These are phyloP conservation scores for Nesometra sesokonis DNA, from an alignment of 35 echinoderm and acorn worm species.

Conservation along the genomic window DNA sequence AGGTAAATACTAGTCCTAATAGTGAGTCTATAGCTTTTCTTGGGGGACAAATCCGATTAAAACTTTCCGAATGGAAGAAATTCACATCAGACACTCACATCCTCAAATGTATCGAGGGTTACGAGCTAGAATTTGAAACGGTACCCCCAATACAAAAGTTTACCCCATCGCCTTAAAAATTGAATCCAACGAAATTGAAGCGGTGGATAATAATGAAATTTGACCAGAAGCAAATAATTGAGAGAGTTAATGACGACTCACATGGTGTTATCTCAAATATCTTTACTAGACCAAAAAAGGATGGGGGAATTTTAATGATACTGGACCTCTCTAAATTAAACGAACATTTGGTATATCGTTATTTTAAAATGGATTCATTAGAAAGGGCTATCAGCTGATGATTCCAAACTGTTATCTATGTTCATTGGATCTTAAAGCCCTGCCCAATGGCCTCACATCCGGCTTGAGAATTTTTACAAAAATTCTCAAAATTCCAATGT, in stretches of 20 bases:
- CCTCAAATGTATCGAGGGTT: constrained; percentile 11
- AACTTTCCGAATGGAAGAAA: constrained; percentile 7
- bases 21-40: neutral
- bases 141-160: neutral
- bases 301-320: constrained; percentile 25
- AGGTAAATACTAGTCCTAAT: no score
- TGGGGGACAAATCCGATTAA: constrained; percentile 45
- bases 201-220: constrained; percentile 4
- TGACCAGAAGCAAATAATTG: constrained; percentile 1
- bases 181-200: neutral
- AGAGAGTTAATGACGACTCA: neutral
- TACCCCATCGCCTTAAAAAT: neutral
- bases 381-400: constrained; percentile 20
- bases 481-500: constrained; percentile 14
- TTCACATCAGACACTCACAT: constrained; percentile 10
- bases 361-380: constrained; percentile 35
- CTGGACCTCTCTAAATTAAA: constrained; percentile 6
- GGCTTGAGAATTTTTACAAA: constrained; percentile 9
- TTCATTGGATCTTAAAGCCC: neutral
- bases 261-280: constrained; percentile 20
- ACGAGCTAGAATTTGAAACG: constrained; percentile 22
- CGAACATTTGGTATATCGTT: constrained; percentile 1
- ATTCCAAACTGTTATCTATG: neutral
- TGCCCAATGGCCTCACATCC: constrained; percentile 8
- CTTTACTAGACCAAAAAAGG: constrained; percentile 30